Evolutionary conservation across 2,113 vertebrate genomes (phyloP).

Genomic region (Charadrius vociferus): DNA sequence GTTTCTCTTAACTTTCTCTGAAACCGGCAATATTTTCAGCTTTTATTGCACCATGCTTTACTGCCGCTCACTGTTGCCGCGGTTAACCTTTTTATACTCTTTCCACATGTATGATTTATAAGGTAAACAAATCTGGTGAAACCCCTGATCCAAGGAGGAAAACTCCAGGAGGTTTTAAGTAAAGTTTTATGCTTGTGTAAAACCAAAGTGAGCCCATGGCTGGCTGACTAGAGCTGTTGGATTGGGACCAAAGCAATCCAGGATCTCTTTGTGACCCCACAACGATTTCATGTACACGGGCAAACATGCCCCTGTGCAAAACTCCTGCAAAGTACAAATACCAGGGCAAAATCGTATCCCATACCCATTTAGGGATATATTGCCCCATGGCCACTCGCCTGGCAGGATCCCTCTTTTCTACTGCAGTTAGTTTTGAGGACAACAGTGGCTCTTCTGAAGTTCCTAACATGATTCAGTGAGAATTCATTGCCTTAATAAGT

Average conservation of each 20-base stretch:
- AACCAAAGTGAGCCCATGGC: background rate
- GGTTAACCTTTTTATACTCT: background rate
- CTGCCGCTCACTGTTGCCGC: fast-evolving
- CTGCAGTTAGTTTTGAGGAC: background rate
- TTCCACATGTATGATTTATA: background rate
- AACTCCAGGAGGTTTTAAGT: background rate
- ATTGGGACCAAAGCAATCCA: fast-evolving
- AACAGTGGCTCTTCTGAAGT: fast-evolving
- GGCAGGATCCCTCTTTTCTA: background rate
- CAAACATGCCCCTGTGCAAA: fast-evolving
- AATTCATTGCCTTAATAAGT: background rate
- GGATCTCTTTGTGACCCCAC: background rate
- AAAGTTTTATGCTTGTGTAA: background rate
- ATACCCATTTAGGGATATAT: background rate
- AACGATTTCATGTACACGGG: fast-evolving
- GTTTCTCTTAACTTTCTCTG: background rate
- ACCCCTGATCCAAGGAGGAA: background rate
- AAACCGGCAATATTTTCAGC: background rate
- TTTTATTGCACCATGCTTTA: background rate
- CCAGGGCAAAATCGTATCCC: background rate
- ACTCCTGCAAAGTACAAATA: background rate
- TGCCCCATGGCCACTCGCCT: fast-evolving
- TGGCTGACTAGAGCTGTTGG: background rate
- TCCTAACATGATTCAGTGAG: background rate
- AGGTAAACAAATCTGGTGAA: background rate